Base-by-base conservation (phyloP, 2,797 vertebrate genomes). In the Crocidura indochinensis region DNA sequence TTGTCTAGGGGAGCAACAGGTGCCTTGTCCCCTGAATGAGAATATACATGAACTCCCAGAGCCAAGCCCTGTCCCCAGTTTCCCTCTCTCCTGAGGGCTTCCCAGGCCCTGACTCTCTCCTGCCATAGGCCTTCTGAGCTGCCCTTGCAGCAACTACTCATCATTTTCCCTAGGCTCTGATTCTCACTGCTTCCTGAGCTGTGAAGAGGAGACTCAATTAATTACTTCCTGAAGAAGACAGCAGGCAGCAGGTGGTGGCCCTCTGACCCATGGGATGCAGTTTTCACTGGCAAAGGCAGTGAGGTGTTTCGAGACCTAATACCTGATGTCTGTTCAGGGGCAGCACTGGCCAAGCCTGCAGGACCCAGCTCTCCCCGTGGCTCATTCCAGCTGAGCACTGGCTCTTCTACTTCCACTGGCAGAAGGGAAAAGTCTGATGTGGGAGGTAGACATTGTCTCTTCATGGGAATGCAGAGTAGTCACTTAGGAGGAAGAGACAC, bases 191-290 rank as follows among this genome's bases (percentile, higher is more conserved):
- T 46, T 90, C 77, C 92, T 92, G 90, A 92, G 80, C 69, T 76
- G 49, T 10, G 14, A 75, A 94, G 84, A 94, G 77, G 73, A 93
- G 27, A 49, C 85, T 93, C 91, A 73, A 75, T 73, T 79, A 82
- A 80, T 44, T 49, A 38, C 53, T 82, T 75, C 27, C 69, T 92
- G 53, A 75, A 90, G 62, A 83, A 72, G 79, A 83, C 83, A 77
- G 84, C 68, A 81, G 92, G 92, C 92, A 90, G 69, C 38, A 72
- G 68, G 46, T 51, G 49, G 75, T 71, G 72, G 47, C 85, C 53
- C 81, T 38, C 22, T 31, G 31, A 38, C 76, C 64, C 76, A 75
- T 84, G 56, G 38, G n/a, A 29, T 62, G 72, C 60, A 71, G n/a
- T 56, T 24, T 51, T 76, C 92, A 31, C 83, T 64, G 69, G 71